These are phyloP conservation scores for Nephrotoma appendiculata DNA, from an alignment of 2,888 invertebrate genomes.

Conservation along the genomic window DNA sequence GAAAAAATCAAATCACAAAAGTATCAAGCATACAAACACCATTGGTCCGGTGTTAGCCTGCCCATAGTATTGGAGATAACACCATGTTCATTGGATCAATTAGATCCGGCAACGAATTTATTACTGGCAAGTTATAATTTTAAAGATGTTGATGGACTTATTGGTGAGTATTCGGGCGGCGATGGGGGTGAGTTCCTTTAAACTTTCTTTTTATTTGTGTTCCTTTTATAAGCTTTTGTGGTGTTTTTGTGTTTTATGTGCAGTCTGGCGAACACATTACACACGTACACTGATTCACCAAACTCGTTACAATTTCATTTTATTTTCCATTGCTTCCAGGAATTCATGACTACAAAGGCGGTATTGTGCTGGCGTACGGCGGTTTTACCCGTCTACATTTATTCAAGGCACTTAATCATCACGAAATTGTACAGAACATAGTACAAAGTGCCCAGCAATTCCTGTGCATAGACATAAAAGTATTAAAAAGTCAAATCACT, in stretches of 20 bases:
- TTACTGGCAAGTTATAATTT: conserved; percentile 71
- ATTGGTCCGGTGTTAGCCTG: conserved; percentile 88
- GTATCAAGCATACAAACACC: conserved; percentile 85
- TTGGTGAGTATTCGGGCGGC: conserved; percentile 24
- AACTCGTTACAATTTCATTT: not conserved
- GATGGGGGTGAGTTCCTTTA: not conserved
- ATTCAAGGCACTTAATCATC: conserved; percentile 73
- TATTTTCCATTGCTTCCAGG: conserved; percentile 28
- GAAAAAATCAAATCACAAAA: conserved; percentile 68
- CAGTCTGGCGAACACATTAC: not conserved
- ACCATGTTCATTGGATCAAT: conserved; percentile 82
- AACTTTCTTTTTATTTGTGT: not conserved
- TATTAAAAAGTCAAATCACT: conserved; percentile 67
- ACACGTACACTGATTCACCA: not conserved
- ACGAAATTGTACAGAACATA: conserved; percentile 76
- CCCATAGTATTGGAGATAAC: conserved; percentile 83
- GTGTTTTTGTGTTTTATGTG: not conserved
- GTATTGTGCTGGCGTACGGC: conserved; percentile 81
- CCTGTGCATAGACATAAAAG: conserved; percentile 71
- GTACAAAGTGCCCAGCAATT: conserved; percentile 67
- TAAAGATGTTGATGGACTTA: conserved; percentile 71
- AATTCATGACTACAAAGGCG: conserved; percentile 80
- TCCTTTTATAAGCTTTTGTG: not conserved
- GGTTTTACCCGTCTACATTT: conserved; percentile 85
- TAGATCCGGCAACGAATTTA: conserved; percentile 74